Conservation (phyloP, 2,888 invertebrate species). For the Neoaliturus tenellus region DNA sequence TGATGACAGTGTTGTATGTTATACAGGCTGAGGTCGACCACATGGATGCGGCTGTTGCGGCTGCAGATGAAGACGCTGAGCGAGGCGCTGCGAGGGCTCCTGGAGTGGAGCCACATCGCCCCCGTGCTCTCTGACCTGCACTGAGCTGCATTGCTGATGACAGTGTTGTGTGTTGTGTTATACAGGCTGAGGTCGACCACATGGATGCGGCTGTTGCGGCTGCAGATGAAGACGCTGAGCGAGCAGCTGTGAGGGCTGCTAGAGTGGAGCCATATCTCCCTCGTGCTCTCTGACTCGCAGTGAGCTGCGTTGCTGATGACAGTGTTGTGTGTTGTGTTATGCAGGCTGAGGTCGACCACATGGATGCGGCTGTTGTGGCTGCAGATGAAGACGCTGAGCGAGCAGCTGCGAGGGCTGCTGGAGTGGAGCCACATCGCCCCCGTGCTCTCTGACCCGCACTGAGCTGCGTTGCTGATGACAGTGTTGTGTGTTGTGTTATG, state of each 20-base stretch:
- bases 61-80: conserved; percentile 85
- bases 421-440: conserved; percentile 71
- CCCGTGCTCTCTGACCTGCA: conserved; percentile 84
- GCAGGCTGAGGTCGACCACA: conserved; percentile 82
- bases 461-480: conserved; percentile 83
- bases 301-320: conserved; percentile 83
- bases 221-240: conserved; percentile 84
- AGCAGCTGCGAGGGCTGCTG: conserved; percentile 75
- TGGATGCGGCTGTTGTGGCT: conserved; percentile 83
- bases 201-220: conserved; percentile 81
- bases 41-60: conserved; percentile 82
- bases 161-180: no score
- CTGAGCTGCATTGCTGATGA: no score
- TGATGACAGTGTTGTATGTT: no score
- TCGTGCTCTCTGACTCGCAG: conserved; percentile 83
- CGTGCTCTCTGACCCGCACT: conserved; percentile 83
- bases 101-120: conserved; percentile 69
- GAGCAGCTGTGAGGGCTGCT: conserved; percentile 75
- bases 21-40: conserved; percentile 80
- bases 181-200: conserved; percentile 82
- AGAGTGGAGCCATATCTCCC: conserved; percentile 70
- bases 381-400: conserved; percentile 83
- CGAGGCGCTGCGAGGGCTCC: conserved; percentile 75
- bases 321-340: no score
- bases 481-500: no score